These are phyloP conservation scores for Pampusana beccarii DNA, from an alignment of 2,113 vertebrate genomes.

Conservation along the genomic window DNA sequence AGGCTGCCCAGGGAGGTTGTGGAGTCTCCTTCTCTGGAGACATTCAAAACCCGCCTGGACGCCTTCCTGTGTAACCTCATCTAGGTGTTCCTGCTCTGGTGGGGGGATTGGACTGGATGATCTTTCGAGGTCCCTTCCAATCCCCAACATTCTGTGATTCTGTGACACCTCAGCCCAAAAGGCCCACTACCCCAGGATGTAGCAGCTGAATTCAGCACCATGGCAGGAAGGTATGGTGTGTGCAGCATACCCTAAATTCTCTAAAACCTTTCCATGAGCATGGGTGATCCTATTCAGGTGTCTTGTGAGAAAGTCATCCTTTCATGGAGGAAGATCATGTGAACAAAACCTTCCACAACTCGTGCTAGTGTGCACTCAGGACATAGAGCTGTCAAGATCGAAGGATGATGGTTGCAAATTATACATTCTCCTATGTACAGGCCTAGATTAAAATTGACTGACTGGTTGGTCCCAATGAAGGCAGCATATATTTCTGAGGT, in stretches of 20 bases:
- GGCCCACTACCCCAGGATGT: accelerated
- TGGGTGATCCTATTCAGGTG: background rate
- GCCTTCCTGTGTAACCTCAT: too few relatives aligned
- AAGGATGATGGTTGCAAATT: background rate
- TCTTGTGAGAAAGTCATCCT: background rate
- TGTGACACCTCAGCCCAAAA: background rate
- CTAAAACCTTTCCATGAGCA: background rate
- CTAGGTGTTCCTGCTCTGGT: too few relatives aligned
- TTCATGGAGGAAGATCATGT: background rate
- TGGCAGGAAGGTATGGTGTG: background rate
- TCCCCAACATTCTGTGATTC: too few relatives aligned
- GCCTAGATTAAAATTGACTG: background rate
- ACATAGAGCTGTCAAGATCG: background rate
- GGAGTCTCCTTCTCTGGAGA: too few relatives aligned
- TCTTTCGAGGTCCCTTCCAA: too few relatives aligned
- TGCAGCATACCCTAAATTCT: background rate
- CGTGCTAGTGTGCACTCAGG: background rate
- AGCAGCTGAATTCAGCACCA: background rate
- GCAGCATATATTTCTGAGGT: background rate
- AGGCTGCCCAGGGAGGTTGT: too few relatives aligned
- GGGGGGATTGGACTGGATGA: too few relatives aligned
- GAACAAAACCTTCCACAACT: background rate
- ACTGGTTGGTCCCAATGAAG: background rate
- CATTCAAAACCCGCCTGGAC: too few relatives aligned
- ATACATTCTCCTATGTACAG: background rate